phyloP scores from a whole-genome alignment of 1,140 invertebrate genomes.

The Babylonia areolata region DNA sequence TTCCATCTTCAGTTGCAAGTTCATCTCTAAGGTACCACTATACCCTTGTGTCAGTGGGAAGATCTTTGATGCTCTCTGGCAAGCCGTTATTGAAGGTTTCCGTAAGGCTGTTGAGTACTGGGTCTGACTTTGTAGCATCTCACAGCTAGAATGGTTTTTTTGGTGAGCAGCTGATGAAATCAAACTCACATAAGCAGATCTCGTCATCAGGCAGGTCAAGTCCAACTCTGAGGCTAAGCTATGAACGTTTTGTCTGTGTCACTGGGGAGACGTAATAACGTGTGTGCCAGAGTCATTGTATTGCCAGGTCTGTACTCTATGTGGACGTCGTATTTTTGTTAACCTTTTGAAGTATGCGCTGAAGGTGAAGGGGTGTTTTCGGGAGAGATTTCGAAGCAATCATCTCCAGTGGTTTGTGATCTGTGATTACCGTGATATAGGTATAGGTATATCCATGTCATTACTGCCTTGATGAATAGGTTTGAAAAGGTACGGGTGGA shows the following conservation, averaged over 20 bases:
- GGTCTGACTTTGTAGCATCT: too few species aligned
- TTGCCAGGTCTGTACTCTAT: too few species aligned
- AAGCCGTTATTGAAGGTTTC: background rate
- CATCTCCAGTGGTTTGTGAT: slow-evolving; percentile 71
- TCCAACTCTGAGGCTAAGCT: background rate
- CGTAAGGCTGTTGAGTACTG: too few species aligned
- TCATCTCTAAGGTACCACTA: too few species aligned
- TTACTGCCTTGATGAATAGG: too few species aligned
- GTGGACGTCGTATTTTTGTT: slow-evolving; percentile 76
- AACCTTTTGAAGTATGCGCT: slow-evolving; percentile 75
- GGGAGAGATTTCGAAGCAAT: slow-evolving; percentile 74
- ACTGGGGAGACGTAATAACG: slow-evolving; percentile 32
- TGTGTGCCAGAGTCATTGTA: slow-evolving; percentile 74
- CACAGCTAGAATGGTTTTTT: too few species aligned
- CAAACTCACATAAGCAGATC: background rate
- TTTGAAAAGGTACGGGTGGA: too few species aligned
- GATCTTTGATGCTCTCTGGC: background rate
- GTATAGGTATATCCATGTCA: too few species aligned
- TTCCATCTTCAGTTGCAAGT: too few species aligned
- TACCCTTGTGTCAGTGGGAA: too few species aligned
- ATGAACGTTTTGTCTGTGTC: too few species aligned
- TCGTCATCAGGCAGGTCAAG: slow-evolving; percentile 7
- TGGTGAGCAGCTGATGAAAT: background rate
- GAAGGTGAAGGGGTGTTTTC: slow-evolving; percentile 72
- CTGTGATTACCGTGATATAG: slow-evolving; percentile 44